Conservation (phyloP, 2,113 vertebrate species). For the Ailuropoda melanoleuca region DNA sequence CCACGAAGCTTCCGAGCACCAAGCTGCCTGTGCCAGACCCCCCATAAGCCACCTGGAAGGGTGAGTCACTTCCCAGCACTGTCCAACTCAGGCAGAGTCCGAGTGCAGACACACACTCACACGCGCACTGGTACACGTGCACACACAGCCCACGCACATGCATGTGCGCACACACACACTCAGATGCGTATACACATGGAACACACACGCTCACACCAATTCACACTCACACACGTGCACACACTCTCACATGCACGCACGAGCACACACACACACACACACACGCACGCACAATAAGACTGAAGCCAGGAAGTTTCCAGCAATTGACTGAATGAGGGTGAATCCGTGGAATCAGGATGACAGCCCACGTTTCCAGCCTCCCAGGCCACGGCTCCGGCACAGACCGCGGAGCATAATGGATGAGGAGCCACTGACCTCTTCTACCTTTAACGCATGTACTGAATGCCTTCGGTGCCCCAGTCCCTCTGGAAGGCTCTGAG, state of each 20-base stretch:
- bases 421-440: neutral
- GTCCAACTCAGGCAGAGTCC: no score
- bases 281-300: neutral
- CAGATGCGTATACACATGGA: neutral
- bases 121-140: neutral
- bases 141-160: neutral
- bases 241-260: neutral
- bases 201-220: neutral
- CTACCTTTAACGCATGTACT: fast-evolving
- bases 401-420: neutral
- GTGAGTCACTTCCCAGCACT: neutral
- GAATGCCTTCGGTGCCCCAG: fast-evolving
- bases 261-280: neutral
- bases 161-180: neutral
- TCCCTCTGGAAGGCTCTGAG: neutral
- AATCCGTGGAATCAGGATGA: neutral
- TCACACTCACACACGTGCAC: neutral
- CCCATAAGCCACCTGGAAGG: neutral
- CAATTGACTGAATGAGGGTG: neutral
- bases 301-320: neutral
- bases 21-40: neutral
- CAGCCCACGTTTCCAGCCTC: neutral
- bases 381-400: fast-evolving
- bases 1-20: neutral
- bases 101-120: neutral